Base-by-base conservation (phyloP, 2,113 vertebrate species). In the Saccopteryx leptura region DNA sequence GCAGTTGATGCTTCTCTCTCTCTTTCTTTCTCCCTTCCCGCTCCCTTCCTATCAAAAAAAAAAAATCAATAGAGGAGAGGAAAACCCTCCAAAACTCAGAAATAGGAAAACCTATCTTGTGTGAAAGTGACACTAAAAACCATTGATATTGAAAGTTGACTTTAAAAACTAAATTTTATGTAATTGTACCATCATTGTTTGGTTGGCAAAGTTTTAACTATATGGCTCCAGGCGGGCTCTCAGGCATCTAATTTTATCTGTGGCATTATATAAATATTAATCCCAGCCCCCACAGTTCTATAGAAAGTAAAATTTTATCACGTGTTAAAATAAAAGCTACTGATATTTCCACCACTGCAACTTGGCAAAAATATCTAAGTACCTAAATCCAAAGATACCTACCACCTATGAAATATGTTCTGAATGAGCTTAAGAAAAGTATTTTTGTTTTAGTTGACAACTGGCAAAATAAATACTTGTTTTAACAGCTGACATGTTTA, bases 391-490 rank as follows among this genome's bases (percentile, higher is more conserved):
- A 66, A 93, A 98, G 94, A 94, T 69, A 88, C 60, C 93, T 12
- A 89, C 15, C 87, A 88, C 60, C 93, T 94, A 24, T 97, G 92
- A 94, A 84, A 90, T 91, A 68, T 68, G 88, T 79, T 88, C 23
- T 88, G 97, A 96, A 97, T 90, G 94, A 88, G 94, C 52, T 80
- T 94, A 94, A 96, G 75, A 94, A 79, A 96, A 88, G 23, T n/a
- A 39, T 81, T 28, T 72, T 26, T 39, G 46, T 88, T 78, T n/a
- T 56, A 18, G 48, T 96, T 90, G 9, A 76, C 15, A 31, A 52
- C 9, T 76, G 39, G 24, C 24, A 74, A 86, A 69, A 5, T 65
- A 78, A 52, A 79, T 33, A 69, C 18, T 63, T 92, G 18, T 50
- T 87, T 87, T 76, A 85, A 61, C 10, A 72, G 14, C 50, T 81